These are phyloP conservation scores for Folsomia manolachei DNA, from an alignment of 2,888 invertebrate species.

Conservation along the genomic window DNA sequence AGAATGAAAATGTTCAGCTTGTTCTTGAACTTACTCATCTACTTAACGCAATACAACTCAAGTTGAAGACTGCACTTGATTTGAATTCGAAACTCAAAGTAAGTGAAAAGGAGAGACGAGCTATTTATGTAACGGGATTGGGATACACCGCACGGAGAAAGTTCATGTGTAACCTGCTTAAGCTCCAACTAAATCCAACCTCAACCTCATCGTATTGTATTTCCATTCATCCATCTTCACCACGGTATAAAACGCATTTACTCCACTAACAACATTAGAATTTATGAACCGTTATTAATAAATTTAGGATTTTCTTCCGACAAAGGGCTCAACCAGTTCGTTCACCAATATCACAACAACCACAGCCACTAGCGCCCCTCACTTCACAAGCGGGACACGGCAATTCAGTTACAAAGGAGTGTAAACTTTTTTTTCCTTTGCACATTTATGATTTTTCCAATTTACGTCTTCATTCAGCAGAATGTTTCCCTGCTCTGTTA, in stretches of 20 bases:
- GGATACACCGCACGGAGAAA: neutral
- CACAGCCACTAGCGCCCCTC: too few species aligned
- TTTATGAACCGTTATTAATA: slow-evolving; percentile 16
- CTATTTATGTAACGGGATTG: neutral
- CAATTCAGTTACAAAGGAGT: too few species aligned
- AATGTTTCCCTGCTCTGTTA: too few species aligned
- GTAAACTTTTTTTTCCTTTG: too few species aligned
- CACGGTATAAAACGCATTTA: too few species aligned
- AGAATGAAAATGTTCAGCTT: too few species aligned
- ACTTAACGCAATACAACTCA: too few species aligned
- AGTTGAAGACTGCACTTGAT: too few species aligned
- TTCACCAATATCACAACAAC: neutral
- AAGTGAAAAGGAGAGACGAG: neutral
- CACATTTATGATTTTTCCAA: too few species aligned
- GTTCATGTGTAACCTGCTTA: neutral
- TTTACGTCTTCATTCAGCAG: too few species aligned
- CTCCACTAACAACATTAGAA: slow-evolving; percentile 6
- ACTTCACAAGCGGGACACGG: too few species aligned
- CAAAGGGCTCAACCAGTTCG: neutral
- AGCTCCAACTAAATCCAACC: neutral
- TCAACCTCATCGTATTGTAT: neutral
- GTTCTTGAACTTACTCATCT: too few species aligned
- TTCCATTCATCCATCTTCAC: neutral
- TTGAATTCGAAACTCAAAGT: neutral
- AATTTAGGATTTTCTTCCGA: slow-evolving; percentile 12